A percentile compares a stretch with the other conserved stretches of the same genome.
phyloP scores from a whole-genome alignment of 2,888 invertebrate species.

The Sarcophaga subvicina region DNA sequence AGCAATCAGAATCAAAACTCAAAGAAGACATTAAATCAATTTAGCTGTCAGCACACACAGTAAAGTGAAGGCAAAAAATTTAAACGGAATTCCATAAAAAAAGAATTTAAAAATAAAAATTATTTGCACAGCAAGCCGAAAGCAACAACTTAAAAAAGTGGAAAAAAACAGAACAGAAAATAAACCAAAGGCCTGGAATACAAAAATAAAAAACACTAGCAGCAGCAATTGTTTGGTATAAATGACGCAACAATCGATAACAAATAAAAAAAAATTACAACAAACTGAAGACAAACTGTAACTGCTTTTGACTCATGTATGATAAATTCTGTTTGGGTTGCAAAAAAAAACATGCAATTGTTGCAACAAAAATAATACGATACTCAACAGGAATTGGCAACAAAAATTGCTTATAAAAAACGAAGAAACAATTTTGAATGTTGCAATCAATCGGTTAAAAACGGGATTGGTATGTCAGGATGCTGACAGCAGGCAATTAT shows the following conservation, averaged over 20 bases:
- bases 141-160: too few relatives aligned
- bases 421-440: not conserved
- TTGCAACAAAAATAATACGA: not conserved
- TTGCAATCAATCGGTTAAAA: conserved; percentile 10
- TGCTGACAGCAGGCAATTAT: not conserved
- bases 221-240: not conserved
- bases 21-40: conserved; percentile 17
- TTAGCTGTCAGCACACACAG: conserved; percentile 4
- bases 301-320: not conserved
- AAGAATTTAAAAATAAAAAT: not conserved
- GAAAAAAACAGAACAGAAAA: too few relatives aligned
- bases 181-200: too few relatives aligned
- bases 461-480: conserved; percentile 2
- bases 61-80: too few relatives aligned
- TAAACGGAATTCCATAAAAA: not conserved
- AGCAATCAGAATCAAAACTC: not conserved
- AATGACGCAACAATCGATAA: not conserved
- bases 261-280: not conserved
- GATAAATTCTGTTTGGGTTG: not conserved
- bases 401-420: not conserved
- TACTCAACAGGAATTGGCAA: not conserved
- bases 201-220: not conserved
- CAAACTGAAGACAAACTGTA: not conserved
- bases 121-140: too few relatives aligned
- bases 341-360: not conserved